These are phyloP conservation scores for Acanthisitta chloris DNA, from an alignment of 2,113 vertebrate genomes.

Conservation along the genomic window DNA sequence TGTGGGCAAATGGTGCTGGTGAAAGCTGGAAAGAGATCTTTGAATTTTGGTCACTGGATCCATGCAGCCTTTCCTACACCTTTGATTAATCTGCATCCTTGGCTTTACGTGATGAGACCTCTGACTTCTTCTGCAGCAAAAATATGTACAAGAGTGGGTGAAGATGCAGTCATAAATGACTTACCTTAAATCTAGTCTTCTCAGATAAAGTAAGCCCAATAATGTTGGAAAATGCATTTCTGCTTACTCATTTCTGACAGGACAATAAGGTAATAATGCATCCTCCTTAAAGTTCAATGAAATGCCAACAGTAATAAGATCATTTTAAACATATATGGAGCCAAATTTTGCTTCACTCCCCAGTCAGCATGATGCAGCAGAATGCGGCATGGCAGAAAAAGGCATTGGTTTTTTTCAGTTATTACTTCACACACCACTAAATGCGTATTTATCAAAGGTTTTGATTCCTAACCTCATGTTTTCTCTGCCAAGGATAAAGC, in stretches of 20 bases:
- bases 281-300: neutral
- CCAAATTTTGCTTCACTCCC: neutral
- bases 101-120: neutral
- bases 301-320: neutral
- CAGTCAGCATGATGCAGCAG: neutral
- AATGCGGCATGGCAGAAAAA: neutral
- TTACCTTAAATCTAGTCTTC: neutral
- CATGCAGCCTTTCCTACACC: neutral
- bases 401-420: neutral
- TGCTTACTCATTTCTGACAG: neutral
- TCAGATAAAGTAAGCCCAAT: neutral
- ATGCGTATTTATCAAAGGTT: slow-evolving; percentile 27
- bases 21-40: neutral
- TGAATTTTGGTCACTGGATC: neutral
- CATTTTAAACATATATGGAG: neutral
- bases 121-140: neutral
- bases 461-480: slow-evolving; percentile 25
- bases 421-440: neutral
- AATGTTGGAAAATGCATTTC: neutral
- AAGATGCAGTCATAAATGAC: neutral
- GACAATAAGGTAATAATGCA: neutral
- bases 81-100: neutral
- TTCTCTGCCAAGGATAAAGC: slow-evolving; percentile 38
- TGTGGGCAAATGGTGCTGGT: neutral
- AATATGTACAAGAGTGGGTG: neutral